Conservation (phyloP, 1,140 invertebrate genomes). For the Drosophila sp. region DNA sequence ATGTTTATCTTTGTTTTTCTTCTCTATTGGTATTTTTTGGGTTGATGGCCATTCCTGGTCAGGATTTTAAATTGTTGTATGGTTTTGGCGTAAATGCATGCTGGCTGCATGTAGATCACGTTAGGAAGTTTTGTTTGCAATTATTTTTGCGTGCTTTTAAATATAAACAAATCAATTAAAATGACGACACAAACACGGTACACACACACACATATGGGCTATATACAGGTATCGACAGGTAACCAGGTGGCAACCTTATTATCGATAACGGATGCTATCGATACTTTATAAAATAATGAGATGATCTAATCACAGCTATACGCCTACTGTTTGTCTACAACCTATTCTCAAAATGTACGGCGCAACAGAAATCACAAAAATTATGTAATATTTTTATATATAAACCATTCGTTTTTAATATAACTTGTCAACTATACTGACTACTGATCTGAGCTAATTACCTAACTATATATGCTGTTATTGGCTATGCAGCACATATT, state of each 20-base stretch:
- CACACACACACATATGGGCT: background rate
- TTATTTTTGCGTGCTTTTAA: constrained; percentile 39
- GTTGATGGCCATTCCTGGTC: constrained; percentile 25
- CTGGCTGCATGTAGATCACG: constrained; percentile 29
- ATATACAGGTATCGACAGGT: constrained; percentile 4
- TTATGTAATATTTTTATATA: too few species aligned
- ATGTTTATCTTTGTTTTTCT: constrained; percentile 20
- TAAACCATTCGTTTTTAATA: too few species aligned
- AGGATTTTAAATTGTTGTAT: background rate
- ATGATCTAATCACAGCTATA: background rate
- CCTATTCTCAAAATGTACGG: too few species aligned
- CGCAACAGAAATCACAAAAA: too few species aligned
- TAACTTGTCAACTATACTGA: too few species aligned
- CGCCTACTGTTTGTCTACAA: too few species aligned
- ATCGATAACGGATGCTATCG: background rate
- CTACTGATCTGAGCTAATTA: too few species aligned
- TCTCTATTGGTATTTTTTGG: background rate
- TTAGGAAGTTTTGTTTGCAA: constrained; percentile 29
- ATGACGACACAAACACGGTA: background rate
- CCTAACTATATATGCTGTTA: too few species aligned
- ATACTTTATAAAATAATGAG: background rate
- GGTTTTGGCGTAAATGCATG: constrained; percentile 34
- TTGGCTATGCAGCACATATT: too few species aligned
- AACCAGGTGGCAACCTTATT: constrained; percentile 5
- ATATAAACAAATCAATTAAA: constrained; percentile 60